Conservation (phyloP, 2,113 vertebrate species). For the Phasianus colchicus region DNA sequence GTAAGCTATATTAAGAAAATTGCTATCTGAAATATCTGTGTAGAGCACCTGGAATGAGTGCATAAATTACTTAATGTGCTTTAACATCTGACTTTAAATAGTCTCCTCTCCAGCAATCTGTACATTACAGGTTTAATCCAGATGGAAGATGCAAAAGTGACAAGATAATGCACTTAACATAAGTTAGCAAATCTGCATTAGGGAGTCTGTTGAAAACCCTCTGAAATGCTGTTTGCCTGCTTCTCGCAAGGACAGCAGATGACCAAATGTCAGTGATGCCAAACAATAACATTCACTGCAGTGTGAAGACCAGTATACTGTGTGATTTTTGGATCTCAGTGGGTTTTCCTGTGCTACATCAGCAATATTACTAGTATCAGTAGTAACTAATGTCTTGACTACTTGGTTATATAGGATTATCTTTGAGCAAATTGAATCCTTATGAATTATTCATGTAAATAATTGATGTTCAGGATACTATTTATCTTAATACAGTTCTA, state of each 20-base stretch:
- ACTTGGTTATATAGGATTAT: neutral
- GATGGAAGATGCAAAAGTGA: neutral
- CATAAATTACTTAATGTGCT: neutral
- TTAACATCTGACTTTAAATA: slow-evolving; percentile 24
- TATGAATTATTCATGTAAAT: neutral
- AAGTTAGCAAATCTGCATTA: neutral
- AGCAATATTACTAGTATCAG: neutral
- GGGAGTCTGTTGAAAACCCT: neutral
- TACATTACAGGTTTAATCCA: neutral
- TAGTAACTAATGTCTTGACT: neutral
- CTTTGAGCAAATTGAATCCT: neutral
- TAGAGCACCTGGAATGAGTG: neutral
- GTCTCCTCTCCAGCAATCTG: neutral
- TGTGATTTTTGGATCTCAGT: neutral
- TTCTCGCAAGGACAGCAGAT: neutral
- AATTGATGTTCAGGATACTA: neutral
- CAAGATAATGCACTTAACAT: neutral
- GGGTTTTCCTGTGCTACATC: neutral
- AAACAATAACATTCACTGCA: neutral
- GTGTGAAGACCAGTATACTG: rapidly evolving
- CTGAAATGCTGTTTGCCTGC: rapidly evolving
- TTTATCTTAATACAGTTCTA: neutral
- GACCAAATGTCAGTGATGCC: neutral
- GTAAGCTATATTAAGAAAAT: slow-evolving; percentile 13
- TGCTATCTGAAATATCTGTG: slow-evolving; percentile 15